A percentile compares a stretch with the other conserved stretches of the same genome.
These are phyloP conservation scores for Chrysopilus asiliformis DNA, from an alignment of 2,888 invertebrate genomes.

Conservation along the genomic window DNA sequence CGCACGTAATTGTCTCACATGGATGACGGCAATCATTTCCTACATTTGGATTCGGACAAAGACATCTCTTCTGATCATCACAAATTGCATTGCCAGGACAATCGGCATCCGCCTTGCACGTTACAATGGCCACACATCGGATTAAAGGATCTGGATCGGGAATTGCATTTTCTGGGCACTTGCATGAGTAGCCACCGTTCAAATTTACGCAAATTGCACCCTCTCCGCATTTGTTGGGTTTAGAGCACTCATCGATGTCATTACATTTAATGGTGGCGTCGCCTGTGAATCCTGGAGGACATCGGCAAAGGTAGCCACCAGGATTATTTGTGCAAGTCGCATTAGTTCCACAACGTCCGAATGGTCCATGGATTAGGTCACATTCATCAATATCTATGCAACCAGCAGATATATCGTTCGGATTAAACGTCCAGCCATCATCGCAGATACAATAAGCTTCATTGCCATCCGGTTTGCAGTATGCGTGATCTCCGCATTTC, in stretches of 20 bases:
- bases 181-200: constrained; percentile 63
- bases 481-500: constrained; percentile 76
- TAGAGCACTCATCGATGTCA: constrained; percentile 72
- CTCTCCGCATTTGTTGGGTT: constrained; percentile 57
- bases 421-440: constrained; percentile 87
- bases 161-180: constrained; percentile 67
- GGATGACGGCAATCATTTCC: constrained; percentile 90
- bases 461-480: constrained; percentile 74
- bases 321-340: constrained; percentile 67
- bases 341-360: constrained; percentile 72
- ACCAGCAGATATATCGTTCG: constrained; percentile 75
- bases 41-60: constrained; percentile 82
- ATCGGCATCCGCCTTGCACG: constrained; percentile 58
- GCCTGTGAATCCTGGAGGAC: constrained; percentile 74
- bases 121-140: constrained; percentile 69
- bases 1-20: constrained; percentile 73
- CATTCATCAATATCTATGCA: constrained; percentile 91
- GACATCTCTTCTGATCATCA: constrained; percentile 59
- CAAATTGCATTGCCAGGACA: constrained; percentile 87
- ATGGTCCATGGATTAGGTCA: constrained; percentile 59
- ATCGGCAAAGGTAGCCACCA: constrained; percentile 68
- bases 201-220: constrained; percentile 70
- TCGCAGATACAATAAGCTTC: constrained; percentile 89
- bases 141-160: constrained; percentile 74
- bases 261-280: constrained; percentile 68